Evolutionary conservation across 2,797 vertebrate species (phyloP).

Genomic region (Graptemys geographica): DNA sequence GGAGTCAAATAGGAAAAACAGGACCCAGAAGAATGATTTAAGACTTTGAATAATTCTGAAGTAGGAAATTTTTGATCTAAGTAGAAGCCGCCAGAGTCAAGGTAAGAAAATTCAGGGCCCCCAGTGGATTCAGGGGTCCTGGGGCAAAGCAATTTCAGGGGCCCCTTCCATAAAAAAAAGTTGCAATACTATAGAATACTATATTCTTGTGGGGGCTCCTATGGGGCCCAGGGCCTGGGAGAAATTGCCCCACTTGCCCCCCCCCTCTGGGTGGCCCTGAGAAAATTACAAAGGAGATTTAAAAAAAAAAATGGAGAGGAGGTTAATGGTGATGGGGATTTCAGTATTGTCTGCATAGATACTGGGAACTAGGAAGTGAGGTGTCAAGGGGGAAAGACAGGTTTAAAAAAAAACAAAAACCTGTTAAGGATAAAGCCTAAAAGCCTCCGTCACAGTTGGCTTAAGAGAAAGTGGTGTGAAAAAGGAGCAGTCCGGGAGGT

Average conservation of each 20-base stretch:
- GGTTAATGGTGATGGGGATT: fast-evolving
- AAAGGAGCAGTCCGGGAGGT: background rate
- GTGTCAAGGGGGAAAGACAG: fast-evolving
- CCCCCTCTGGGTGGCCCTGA: too few species aligned
- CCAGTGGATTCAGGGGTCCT: too few species aligned
- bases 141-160: too few species aligned
- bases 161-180: too few species aligned
- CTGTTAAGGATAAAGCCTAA: fast-evolving
- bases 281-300: background rate
- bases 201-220: too few species aligned
- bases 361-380: background rate
- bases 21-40: background rate
- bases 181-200: too few species aligned
- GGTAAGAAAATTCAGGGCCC: background rate
- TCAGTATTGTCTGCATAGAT: background rate
- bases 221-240: too few species aligned
- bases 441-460: background rate
- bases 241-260: too few species aligned
- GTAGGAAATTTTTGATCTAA: background rate
- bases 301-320: background rate
- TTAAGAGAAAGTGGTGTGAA: background rate
- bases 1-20: background rate
- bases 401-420: background rate
- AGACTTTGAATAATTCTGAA: background rate
- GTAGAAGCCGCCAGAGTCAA: background rate